Evolutionary conservation across 2,797 vertebrate species (phyloP), one percentile per base, ranked within the genome.

Genomic region (Forpus xanthops): DNA sequence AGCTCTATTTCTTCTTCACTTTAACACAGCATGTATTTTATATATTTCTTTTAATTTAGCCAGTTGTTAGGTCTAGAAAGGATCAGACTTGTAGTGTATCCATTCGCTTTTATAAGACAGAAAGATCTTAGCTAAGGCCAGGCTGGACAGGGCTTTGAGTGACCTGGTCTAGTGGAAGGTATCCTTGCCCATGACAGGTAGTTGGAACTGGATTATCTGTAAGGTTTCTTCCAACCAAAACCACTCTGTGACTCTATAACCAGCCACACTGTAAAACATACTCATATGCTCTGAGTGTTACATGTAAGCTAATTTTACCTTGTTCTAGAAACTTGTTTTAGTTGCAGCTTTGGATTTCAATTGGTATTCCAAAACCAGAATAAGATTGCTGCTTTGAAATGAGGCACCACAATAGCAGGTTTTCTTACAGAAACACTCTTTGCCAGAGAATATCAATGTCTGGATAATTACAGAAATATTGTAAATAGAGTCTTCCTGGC

Each of bases 401-500:
- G 65, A 94, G 62, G 83, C 78, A 84, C 52, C 71, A 73, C 91
- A 91, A 91, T 30, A 94, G 39, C 55, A 87, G 62, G 56, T 94
- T 96, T 97, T 97, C 70, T 88, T 87, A 71, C 79, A 91, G 65
- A 77, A 97, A 75, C 78, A 75, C 24, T 93, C 82, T 21, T 60
- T 89, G 74, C 93, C 88, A 78, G 81, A 60, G 87, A 81, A 92
- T 52, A 96, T 95, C 94, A 89, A 73, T 89, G 92, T 87, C 89
- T 97, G 90, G 53, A 91, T 98, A 97, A 97, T 61, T 91, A 77
- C 56, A 94, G 84, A 89, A 96, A 87, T 49, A 52, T 86, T 95
- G 92, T 95, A 97, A 98, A 97, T 93, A 98, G 79, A 97, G 74
- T 96, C 93, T 96, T 97, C 91, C 74, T 96, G 89, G 80, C 95